Evolutionary conservation across 1,140 invertebrate species (phyloP).

Genomic region (Brachionus sp.): DNA sequence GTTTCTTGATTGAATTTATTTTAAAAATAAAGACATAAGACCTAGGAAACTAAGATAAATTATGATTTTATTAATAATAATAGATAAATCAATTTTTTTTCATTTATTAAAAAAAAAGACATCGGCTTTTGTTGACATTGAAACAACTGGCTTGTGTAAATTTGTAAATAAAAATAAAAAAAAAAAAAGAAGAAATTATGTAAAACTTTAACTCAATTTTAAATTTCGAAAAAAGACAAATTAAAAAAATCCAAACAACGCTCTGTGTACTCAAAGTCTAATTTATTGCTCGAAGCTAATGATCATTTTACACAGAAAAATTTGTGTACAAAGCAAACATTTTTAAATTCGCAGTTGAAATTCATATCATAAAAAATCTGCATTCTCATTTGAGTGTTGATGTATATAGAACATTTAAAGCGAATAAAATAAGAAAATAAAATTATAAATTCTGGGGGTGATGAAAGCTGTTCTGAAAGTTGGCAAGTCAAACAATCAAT

Average conservation of each 20-base stretch:
- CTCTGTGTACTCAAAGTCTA: not conserved
- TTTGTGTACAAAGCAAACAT: not conserved
- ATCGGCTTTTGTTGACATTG: too few species aligned
- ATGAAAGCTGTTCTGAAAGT: not conserved
- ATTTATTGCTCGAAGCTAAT: not conserved
- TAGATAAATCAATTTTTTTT: too few species aligned
- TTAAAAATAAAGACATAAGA: too few species aligned
- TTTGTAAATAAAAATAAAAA: too few species aligned
- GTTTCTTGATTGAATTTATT: too few species aligned
- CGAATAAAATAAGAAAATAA: not conserved
- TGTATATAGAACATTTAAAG: not conserved
- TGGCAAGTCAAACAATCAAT: not conserved
- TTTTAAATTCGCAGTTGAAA: not conserved
- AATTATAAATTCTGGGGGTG: not conserved
- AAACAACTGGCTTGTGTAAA: too few species aligned
- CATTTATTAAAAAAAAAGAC: too few species aligned
- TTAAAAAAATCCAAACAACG: not conserved
- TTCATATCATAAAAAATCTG: not conserved
- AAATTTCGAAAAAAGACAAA: not conserved
- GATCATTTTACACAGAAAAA: not conserved
- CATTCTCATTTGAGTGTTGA: not conserved
- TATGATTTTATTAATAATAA: too few species aligned
- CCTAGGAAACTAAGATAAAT: too few species aligned
- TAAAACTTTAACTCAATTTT: not conserved
- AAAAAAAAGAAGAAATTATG: not conserved